phyloP scores from a whole-genome alignment of 1,140 invertebrate species.

The Tetragnatha versicolor region DNA sequence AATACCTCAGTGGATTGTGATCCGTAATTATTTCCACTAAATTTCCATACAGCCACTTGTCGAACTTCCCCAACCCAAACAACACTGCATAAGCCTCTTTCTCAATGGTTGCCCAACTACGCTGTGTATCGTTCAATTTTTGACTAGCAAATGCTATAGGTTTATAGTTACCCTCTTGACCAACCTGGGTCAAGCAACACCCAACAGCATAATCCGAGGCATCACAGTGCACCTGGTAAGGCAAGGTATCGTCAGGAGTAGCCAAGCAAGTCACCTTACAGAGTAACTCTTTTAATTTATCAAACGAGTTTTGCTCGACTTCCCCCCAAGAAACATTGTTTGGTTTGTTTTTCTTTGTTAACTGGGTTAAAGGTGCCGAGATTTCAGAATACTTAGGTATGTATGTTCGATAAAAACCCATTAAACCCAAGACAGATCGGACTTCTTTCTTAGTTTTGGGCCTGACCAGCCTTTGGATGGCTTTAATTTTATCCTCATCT shows the following conservation, averaged over 20 bases:
- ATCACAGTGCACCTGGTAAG: neutral
- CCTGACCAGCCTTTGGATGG: constrained; percentile 10
- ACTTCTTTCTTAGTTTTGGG: constrained; percentile 42
- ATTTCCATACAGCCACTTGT: neutral
- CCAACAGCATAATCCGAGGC: neutral
- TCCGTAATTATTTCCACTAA: neutral
- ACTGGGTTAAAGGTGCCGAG: constrained; percentile 59
- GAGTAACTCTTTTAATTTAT: constrained; percentile 17
- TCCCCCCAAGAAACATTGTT: neutral
- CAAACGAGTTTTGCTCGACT: constrained; percentile 25
- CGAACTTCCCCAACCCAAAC: neutral
- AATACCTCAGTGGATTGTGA: neutral
- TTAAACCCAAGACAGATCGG: constrained; percentile 40
- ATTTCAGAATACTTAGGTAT: constrained; percentile 60
- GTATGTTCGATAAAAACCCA: constrained; percentile 54
- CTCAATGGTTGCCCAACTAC: neutral
- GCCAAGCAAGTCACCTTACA: neutral
- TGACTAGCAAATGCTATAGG: neutral
- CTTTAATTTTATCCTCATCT: constrained; percentile 23
- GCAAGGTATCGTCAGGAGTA: neutral
- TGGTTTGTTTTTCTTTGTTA: constrained; percentile 37
- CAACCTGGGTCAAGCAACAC: neutral
- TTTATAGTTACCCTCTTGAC: neutral
- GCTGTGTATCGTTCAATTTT: neutral
- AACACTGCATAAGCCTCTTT: neutral